Conservation (phyloP, 2,888 invertebrate genomes). For the Brachyptera putata region DNA sequence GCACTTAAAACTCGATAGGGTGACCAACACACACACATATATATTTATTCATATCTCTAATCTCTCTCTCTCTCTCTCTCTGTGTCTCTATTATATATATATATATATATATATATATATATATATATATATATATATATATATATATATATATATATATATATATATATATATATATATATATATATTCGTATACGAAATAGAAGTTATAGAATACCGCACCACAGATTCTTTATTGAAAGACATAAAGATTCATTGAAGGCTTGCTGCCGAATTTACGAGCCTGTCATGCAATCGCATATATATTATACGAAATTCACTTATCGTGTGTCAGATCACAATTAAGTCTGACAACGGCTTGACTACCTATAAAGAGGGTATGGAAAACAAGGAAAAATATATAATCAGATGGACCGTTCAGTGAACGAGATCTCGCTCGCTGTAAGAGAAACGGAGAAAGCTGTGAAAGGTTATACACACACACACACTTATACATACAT, state of each 20-base stretch:
- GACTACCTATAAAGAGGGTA: neutral
- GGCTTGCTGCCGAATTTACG: slow-evolving; percentile 11
- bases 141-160: too few species aligned
- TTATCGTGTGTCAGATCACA: neutral
- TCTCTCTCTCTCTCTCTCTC: neutral
- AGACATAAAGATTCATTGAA: neutral
- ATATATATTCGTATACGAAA: too few species aligned
- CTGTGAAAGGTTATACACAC: neutral
- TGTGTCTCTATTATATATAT: too few species aligned
- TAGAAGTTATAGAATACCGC: too few species aligned
- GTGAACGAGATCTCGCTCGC: neutral
- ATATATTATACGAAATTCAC: neutral
- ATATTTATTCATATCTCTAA: too few species aligned
- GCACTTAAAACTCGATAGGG: too few species aligned
- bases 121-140: too few species aligned
- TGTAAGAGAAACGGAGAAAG: slow-evolving; percentile 10
- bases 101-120: neutral
- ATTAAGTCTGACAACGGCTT: neutral
- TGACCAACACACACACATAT: too few species aligned
- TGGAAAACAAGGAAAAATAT: neutral
- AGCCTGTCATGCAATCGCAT: neutral
- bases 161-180: too few species aligned
- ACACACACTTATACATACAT: too few species aligned
- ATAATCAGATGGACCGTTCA: neutral
- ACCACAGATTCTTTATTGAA: too few species aligned